phyloP scores from a whole-genome alignment of 2,888 invertebrate species.

The Yponomeuta evonymella region DNA sequence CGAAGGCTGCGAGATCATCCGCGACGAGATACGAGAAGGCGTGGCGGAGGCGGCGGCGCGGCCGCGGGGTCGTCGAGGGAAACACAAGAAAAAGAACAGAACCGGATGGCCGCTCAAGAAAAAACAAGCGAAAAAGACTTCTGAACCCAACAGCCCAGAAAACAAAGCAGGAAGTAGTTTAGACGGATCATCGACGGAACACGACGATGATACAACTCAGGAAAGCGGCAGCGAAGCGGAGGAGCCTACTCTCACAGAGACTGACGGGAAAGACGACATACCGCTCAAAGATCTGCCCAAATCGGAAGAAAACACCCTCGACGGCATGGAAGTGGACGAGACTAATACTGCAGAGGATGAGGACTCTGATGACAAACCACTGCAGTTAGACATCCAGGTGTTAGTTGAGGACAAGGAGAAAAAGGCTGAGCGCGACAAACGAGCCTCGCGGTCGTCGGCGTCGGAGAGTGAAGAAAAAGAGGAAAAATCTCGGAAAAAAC shows the following conservation, averaged over 20 bases:
- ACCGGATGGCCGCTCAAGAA: slow-evolving; percentile 87
- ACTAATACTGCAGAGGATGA: slow-evolving; percentile 11
- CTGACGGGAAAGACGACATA: slow-evolving; percentile 35
- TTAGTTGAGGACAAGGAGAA: slow-evolving; percentile 34
- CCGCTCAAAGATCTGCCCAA: slow-evolving; percentile 29
- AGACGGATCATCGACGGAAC: slow-evolving; percentile 51
- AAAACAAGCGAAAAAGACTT: slow-evolving; percentile 51
- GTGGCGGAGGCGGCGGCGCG: slow-evolving; percentile 31
- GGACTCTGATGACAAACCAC: slow-evolving; percentile 29
- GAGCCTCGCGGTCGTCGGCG: slow-evolving; percentile 6
- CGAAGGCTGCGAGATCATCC: slow-evolving; percentile 59
- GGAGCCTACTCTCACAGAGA: slow-evolving; percentile 40
- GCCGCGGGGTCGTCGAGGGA: slow-evolving; percentile 55
- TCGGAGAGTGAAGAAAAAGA: slow-evolving; percentile 28
- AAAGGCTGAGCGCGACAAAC: slow-evolving; percentile 29
- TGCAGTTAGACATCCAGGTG: slow-evolving; percentile 40
- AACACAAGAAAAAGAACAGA: slow-evolving; percentile 82
- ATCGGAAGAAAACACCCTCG: slow-evolving; percentile 22
- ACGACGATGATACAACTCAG: slow-evolving; percentile 50
- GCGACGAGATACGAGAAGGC: slow-evolving; percentile 49
- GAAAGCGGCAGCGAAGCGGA: slow-evolving; percentile 49
- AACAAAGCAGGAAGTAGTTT: slow-evolving; percentile 44
- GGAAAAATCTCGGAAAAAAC: slow-evolving; percentile 28
- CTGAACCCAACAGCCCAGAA: slow-evolving; percentile 45
- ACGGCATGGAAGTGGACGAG: slow-evolving; percentile 14